These are phyloP conservation scores for Gastracanthus pulcherrimus DNA, from an alignment of 2,888 invertebrate genomes.

Conservation along the genomic window DNA sequence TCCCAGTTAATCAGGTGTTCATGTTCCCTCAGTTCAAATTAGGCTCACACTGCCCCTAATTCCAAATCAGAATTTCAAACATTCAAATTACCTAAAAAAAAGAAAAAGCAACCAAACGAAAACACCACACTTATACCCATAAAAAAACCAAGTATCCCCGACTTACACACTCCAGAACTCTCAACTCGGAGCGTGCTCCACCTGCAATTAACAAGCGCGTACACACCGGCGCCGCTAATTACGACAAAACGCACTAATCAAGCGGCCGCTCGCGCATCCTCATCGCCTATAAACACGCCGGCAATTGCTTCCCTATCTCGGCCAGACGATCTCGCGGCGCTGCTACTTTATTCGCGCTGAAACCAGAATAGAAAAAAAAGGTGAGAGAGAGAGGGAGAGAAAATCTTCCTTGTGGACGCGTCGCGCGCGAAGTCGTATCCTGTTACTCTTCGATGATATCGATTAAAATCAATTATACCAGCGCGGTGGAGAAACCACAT, in stretches of 20 bases:
- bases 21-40: no score
- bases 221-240: not conserved
- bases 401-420: no score
- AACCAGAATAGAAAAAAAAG: not conserved
- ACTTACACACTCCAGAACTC: no score
- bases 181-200: not conserved
- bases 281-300: slow-evolving; percentile 14
- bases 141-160: no score
- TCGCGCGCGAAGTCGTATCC: not conserved
- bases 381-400: not conserved
- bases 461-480: not conserved
- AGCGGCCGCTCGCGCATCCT: not conserved
- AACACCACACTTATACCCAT: no score
- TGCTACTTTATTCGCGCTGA: no score
- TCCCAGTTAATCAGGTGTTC: no score
- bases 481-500: no score
- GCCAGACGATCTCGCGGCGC: slow-evolving; percentile 2
- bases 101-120: no score
- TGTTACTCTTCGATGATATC: not conserved
- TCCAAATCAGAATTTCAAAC: no score
- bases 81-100: no score
- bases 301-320: slow-evolving; percentile 30
- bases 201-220: slow-evolving; percentile 22
- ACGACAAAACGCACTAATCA: slow-evolving; percentile 34
- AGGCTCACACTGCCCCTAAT: no score